Evolutionary conservation across 2,888 invertebrate species (phyloP).

Genomic region (Noctua comes): DNA sequence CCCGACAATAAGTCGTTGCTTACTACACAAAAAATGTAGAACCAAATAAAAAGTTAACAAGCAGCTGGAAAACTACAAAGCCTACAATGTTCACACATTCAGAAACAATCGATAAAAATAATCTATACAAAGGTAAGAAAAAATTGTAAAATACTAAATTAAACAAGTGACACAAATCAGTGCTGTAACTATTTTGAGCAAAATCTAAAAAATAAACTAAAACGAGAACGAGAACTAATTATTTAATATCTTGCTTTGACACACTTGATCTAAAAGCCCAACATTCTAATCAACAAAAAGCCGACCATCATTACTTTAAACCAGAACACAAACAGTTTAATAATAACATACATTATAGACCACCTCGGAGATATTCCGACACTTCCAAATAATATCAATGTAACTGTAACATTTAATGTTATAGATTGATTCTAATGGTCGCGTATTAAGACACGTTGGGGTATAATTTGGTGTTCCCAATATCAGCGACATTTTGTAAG

Average conservation of each 20-base stretch:
- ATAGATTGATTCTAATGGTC: slow-evolving; percentile 49
- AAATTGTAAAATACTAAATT: too few relatives aligned
- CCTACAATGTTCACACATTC: too few relatives aligned
- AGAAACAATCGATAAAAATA: too few relatives aligned
- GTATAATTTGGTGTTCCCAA: slow-evolving; percentile 51
- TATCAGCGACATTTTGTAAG: slow-evolving; percentile 33
- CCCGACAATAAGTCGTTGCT: too few relatives aligned
- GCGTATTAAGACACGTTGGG: slow-evolving; percentile 11
- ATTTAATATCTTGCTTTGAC: slow-evolving; percentile 16
- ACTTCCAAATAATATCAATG: slow-evolving; percentile 27
- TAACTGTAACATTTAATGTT: slow-evolving; percentile 15
- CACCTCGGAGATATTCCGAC: slow-evolving; percentile 34
- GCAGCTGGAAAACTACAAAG: too few relatives aligned
- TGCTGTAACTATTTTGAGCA: too few relatives aligned
- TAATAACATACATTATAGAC: slow-evolving; percentile 40
- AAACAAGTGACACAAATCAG: too few relatives aligned
- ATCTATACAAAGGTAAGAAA: too few relatives aligned
- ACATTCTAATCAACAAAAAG: slow-evolving; percentile 27
- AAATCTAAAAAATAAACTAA: too few relatives aligned
- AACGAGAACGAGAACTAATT: too few relatives aligned
- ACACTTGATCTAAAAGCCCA: slow-evolving; percentile 17
- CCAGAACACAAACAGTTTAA: slow-evolving; percentile 37
- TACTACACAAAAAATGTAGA: too few relatives aligned
- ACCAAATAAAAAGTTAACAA: too few relatives aligned
- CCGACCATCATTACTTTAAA: slow-evolving; percentile 34